Conservation (phyloP, 2,888 invertebrate genomes). For the Yponomeuta sedellus region DNA sequence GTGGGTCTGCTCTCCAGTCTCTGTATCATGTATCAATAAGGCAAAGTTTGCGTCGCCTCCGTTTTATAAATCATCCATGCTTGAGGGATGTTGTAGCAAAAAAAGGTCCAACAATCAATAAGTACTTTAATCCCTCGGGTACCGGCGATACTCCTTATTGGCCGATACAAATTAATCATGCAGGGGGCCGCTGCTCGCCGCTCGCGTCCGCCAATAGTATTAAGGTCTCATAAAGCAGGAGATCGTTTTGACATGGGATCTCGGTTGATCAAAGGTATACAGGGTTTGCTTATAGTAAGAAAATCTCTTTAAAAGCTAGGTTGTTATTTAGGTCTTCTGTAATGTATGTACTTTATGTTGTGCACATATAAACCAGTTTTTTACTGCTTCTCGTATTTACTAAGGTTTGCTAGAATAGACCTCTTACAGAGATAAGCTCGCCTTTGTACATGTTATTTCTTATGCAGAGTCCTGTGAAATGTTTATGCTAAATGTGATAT, state of each 20-base stretch:
- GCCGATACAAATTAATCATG: conserved; percentile 59
- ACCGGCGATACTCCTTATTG: conserved; percentile 63
- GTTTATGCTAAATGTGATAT: too few relatives aligned
- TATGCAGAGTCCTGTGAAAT: too few relatives aligned
- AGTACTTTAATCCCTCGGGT: conserved; percentile 74
- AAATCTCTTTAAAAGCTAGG: too few relatives aligned
- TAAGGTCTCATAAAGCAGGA: conserved; percentile 45
- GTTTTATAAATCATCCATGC: conserved; percentile 56
- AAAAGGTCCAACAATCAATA: conserved; percentile 76
- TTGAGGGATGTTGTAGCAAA: conserved; percentile 43
- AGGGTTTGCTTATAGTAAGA: too few relatives aligned
- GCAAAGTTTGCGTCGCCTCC: conserved; percentile 32
- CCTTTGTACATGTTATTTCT: too few relatives aligned
- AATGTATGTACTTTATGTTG: too few relatives aligned
- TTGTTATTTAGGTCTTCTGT: too few relatives aligned
- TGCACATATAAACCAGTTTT: too few relatives aligned
- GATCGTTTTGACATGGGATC: conserved; percentile 61
- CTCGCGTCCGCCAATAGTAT: conserved; percentile 20
- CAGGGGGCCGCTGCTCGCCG: conserved; percentile 46
- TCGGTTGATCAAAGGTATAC: conserved; percentile 75
- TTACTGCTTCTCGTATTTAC: too few relatives aligned
- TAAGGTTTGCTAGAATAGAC: too few relatives aligned
- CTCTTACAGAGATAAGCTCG: too few relatives aligned
- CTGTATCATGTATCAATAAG: conserved; percentile 57
- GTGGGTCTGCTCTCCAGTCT: conserved; percentile 38